Base-by-base conservation (phyloP, 2,888 invertebrate genomes). In the Antheraea assamensis region DNA sequence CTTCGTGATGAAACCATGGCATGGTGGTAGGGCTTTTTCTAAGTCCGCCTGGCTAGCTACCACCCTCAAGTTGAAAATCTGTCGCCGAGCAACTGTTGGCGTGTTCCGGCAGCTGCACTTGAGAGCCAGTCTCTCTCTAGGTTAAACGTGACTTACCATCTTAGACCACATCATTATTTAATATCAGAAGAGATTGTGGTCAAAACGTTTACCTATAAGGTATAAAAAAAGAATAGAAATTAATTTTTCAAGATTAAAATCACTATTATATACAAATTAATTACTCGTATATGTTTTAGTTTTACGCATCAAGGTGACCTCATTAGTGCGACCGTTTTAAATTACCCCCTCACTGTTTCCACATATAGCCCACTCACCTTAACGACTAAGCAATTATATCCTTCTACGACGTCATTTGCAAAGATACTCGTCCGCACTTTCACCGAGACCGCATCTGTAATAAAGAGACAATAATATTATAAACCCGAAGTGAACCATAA, bases 391-490 rank as follows among this genome's bases (percentile, higher is more conserved):
- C 80, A 80, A 76, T 75, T n/a, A 76, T 78, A 71, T 74, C 77
- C 76, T 78, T 80, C 82, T 89, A 90, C 83, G 87, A 90, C 84
- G 87, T 84, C 92, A 92, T 92, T 35, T 66, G 77, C 78, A 79
- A 81, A 79, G 78, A 78, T 78, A n/a, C 81, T 78, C 86, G 82
- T 42, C 1, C 70, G 31, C 83, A 80, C 81, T 84, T 88, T 89
- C 88, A 90, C 87, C 90, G 89, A 80, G 78, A 73, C 31, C 30
- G 84, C 91, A 92, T 91, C 92, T 92, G 88, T 21, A 88, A 90
- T 84, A 64, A 85, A 87, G 77, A 74, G 71, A 74, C 4, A 21
- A 52, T 52, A 52, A 5, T 19, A 21, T 52, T 52, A 52, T 3
- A 52, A 52, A 52, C 21, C 8, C 21, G 21, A 5, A n/a, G 19